Base-by-base conservation (phyloP, 2,113 vertebrate species). In the Sula dactylatra region DNA sequence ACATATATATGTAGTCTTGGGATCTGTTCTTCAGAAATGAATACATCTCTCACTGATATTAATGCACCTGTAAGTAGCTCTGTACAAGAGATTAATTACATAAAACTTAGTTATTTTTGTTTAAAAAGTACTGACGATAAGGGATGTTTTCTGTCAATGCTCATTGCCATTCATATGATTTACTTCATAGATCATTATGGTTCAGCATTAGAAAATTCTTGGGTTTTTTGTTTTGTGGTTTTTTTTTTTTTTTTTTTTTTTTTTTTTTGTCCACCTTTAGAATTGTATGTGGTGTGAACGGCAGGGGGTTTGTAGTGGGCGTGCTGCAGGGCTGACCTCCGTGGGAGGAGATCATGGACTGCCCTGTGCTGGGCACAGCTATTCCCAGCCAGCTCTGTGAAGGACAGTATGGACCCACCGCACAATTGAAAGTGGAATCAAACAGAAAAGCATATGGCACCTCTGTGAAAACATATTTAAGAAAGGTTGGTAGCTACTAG, bases 221-320 rank as follows among this genome's bases (percentile, higher is more conserved):
- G n/a, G n/a, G n/a, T n/a, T n/a, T n/a, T n/a, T n/a, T n/a, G n/a
- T n/a, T n/a, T n/a, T n/a, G n/a, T n/a, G n/a, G n/a, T 24, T 8
- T 11, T 61, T 34, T 44, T 8, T 6, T 25, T 49, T 56, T 9
- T 12, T 6, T 25, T 29, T 36, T 24, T 42, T 18, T 20, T 47
- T 21, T 34, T 34, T 56, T 32, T 16, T 13, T 80, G 1, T 56
- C 69, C 31, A 69, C 18, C 26, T 64, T 71, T 78, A 59, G 29
- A 71, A 66, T 50, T 66, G 13, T 52, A 20, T 56, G 11, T 73
- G 55, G 16, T 14, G 12, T 71, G 71, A 66, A 70, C 54, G 31
- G 16, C 58, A 25, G 18, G 11, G 32, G 4, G n/a, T 90, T 93
- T 4, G 0, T 50, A 32, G 29, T 2, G 0, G 26, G 11, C 6